Percentiles rank a stretch among this genome's conserved stretches.
phyloP scores from a whole-genome alignment of 2,888 invertebrate species.

The Zaprionus lineosus region DNA sequence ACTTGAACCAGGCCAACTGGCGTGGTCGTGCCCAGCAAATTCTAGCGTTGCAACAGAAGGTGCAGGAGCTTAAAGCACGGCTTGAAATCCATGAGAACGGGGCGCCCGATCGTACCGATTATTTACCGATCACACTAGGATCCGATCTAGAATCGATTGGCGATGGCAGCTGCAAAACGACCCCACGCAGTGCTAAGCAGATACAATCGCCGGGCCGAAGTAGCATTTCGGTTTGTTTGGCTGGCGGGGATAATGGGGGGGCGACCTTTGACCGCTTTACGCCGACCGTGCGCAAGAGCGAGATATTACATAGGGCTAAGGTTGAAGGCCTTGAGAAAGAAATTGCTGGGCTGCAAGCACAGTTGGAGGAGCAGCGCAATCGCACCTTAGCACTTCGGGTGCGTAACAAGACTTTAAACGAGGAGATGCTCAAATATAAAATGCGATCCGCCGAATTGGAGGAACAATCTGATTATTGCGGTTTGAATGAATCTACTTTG shows the following conservation, averaged over 20 bases:
- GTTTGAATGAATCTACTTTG: conserved; percentile 86
- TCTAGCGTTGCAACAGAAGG: conserved; percentile 86
- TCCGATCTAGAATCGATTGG: conserved; percentile 36
- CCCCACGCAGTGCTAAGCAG: conserved; percentile 18
- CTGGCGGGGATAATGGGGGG: conserved; percentile 30
- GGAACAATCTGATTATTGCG: conserved; percentile 87
- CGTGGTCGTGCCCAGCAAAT: conserved; percentile 91
- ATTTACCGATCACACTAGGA: conserved; percentile 47
- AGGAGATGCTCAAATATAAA: conserved; percentile 85
- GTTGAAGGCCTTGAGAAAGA: conserved; percentile 86
- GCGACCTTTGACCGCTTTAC: conserved; percentile 67
- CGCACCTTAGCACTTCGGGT: conserved; percentile 88
- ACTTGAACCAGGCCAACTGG: conserved; percentile 86
- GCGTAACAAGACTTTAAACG: conserved; percentile 87
- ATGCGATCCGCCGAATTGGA: conserved; percentile 85
- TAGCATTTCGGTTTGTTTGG: conserved; percentile 17
- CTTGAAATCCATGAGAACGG: conserved; percentile 76
- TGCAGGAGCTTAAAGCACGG: conserved; percentile 87
- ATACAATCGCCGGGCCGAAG: conserved; percentile 29
- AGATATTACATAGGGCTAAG: conserved; percentile 84
- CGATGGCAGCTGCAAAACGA: conserved; percentile 1
- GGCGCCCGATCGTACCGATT: conserved; percentile 49
- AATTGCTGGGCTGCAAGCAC: conserved; percentile 84
- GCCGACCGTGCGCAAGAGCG: conserved; percentile 84
- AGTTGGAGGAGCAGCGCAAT: conserved; percentile 85